These are phyloP conservation scores for Tachypleus tridentatus DNA, from an alignment of 1,140 invertebrate species.

Conservation along the genomic window DNA sequence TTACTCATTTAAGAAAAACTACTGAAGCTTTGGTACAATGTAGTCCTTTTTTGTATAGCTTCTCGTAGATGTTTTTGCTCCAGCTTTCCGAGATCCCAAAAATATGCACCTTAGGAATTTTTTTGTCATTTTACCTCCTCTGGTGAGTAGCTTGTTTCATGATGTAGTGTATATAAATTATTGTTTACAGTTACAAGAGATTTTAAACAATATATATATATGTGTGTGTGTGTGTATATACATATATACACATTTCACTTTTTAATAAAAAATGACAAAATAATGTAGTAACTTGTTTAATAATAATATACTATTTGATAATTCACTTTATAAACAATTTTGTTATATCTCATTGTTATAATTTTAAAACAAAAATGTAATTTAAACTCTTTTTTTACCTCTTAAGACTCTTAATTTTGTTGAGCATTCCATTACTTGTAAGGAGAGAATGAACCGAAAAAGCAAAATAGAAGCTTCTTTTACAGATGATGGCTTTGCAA, in stretches of 20 bases:
- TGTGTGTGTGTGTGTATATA: background rate
- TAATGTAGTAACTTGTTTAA: too few relatives aligned
- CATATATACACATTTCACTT: background rate
- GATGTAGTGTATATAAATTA: too few relatives aligned
- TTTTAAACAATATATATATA: too few relatives aligned
- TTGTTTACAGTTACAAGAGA: too few relatives aligned
- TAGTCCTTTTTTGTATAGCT: slow-evolving; percentile 39
- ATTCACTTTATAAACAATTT: too few relatives aligned
- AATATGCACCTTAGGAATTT: slow-evolving; percentile 89
- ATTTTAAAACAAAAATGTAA: background rate
- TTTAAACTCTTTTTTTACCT: slow-evolving; percentile 1
- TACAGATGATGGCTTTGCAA: slow-evolving; percentile 96
- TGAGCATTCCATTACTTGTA: slow-evolving; percentile 80
- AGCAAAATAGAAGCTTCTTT: slow-evolving; percentile 75
- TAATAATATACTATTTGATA: too few relatives aligned
- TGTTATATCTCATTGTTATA: too few relatives aligned
- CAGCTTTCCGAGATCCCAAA: slow-evolving; percentile 68
- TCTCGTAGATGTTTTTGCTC: slow-evolving; percentile 81
- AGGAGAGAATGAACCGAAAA: slow-evolving; percentile 79
- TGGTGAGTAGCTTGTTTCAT: slow-evolving; percentile 37
- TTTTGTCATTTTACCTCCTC: slow-evolving; percentile 80
- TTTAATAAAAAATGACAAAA: too few relatives aligned
- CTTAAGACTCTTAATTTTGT: slow-evolving; percentile 77
- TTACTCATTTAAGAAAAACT: too few relatives aligned
- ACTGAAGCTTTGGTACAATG: too few relatives aligned